Base-by-base conservation (phyloP, 2,888 invertebrate genomes). In the Cristatella mucedo region DNA sequence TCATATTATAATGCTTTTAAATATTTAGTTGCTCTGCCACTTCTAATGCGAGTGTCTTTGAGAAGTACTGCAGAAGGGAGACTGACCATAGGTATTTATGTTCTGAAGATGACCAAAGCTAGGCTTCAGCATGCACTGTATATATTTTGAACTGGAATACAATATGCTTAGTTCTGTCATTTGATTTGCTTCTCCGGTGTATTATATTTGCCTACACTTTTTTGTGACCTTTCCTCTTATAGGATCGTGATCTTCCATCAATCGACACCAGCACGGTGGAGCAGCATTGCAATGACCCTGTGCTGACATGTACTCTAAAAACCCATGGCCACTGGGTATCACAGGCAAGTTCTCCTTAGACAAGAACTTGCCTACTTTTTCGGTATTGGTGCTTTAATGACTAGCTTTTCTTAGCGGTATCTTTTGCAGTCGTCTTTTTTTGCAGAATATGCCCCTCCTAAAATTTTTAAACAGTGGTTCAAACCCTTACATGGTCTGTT, bases 251-350 rank as follows among this genome's bases (percentile, higher is more conserved):
- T 54, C 74, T 78, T 19, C 80, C 79, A 49, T 71, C 74, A 7
- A 52, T 78, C 61, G 82, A 84, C 63, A 76, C 81, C 52, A 74
- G 76, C 0, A 73, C 74, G 44, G 68, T 73, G 33, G 76, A 75
- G 52, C 77, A 79, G 45, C 78, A 76, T 52, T 85, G 81, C 55
- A 69, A 77, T 13, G 93, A 93, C 61, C 72, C 77, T 36, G 76
- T 89, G 33, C 75, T 91, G 71, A 77, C 80, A 60, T 78, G 77
- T 44, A 69, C 74, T 4, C 53, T 75, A 19, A 51, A 59, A 22
- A 63, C 63, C 44, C 61, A 71, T 46, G 69, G 71, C 18, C 53
- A 61, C 24, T 63, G 68, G 49, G 55, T 74, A 2, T 71, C 73
- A 2, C 69, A 70, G 64, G 72, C 71, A 53, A 49, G 51, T 40